A percentile compares a stretch with the other conserved stretches of the same genome.
phyloP scores from a whole-genome alignment of 2,797 vertebrate genomes.

The Neoniphon sammara region DNA sequence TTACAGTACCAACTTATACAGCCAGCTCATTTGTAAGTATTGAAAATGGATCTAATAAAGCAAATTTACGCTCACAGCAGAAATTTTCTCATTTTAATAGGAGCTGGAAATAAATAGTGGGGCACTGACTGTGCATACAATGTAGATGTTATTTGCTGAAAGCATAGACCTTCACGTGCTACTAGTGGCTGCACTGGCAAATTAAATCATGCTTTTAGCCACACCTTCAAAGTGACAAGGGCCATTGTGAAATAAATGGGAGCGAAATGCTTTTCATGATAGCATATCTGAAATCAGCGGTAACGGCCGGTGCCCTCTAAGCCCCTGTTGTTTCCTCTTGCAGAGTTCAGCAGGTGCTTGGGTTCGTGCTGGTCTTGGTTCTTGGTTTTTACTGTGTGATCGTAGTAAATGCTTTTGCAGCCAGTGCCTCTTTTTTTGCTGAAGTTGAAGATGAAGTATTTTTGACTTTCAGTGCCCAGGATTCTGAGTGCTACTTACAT shows the following conservation, averaged over 20 bases:
- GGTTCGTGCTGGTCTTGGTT: neutral
- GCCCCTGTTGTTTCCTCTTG: slow-evolving; percentile 8
- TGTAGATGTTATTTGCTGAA: neutral
- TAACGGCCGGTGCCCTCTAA: slow-evolving; percentile 20
- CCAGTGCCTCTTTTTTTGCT: too few relatives aligned
- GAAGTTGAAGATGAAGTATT: too few relatives aligned
- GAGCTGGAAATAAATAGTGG: slow-evolving; percentile 26
- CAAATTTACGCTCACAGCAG: slow-evolving; percentile 53
- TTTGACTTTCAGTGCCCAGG: too few relatives aligned
- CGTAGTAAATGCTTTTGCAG: neutral
- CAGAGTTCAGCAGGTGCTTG: neutral
- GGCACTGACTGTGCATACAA: slow-evolving; percentile 8
- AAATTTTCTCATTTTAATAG: slow-evolving; percentile 54
- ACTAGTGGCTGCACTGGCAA: neutral
- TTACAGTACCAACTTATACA: slow-evolving; percentile 54
- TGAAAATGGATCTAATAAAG: slow-evolving; percentile 68
- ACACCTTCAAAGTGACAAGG: slow-evolving; percentile 14
- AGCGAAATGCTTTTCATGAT: slow-evolving; percentile 5
- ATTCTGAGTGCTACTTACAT: neutral
- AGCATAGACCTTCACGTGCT: neutral
- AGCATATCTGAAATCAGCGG: slow-evolving; percentile 21
- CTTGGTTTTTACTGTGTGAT: too few relatives aligned
- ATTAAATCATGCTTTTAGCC: slow-evolving; percentile 8
- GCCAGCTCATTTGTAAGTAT: slow-evolving; percentile 63
- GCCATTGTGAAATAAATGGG: slow-evolving; percentile 12